phyloP scores from a whole-genome alignment of 2,113 vertebrate species.

The Pyxicephalus adspersus region DNA sequence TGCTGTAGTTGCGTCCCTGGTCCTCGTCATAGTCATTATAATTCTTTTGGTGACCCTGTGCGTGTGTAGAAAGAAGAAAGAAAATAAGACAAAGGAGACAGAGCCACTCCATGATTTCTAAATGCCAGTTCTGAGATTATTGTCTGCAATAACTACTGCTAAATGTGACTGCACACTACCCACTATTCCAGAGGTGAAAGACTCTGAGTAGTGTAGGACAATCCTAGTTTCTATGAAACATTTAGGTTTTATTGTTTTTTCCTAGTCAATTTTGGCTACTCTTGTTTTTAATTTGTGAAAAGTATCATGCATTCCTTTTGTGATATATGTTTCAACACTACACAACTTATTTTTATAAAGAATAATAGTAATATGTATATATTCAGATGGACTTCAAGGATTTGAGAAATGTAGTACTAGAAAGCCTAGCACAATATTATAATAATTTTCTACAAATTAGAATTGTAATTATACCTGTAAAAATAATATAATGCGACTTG shows the following conservation, averaged over 20 bases:
- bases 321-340: constrained; percentile 3
- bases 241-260: neutral
- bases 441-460: too few species aligned
- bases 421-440: neutral
- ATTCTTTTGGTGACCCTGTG: constrained; percentile 70
- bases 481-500: neutral
- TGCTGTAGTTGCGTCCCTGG: constrained; percentile 65
- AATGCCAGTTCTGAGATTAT: neutral
- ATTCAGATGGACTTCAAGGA: neutral
- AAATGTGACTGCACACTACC: constrained; percentile 26
- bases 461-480: neutral
- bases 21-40: constrained; percentile 67
- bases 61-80: constrained; percentile 68
- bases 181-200: constrained; percentile 32
- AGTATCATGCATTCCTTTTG: neutral
- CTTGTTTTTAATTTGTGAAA: neutral
- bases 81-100: constrained; percentile 63
- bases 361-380: neutral
- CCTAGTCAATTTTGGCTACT: neutral
- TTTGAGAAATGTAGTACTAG: neutral
- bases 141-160: neutral
- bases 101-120: constrained; percentile 63
- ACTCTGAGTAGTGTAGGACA: constrained; percentile 61
- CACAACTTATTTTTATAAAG: constrained; percentile 3
- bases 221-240: constrained; percentile 80